These are phyloP conservation scores for Laupala kohalensis DNA, from an alignment of 1,140 invertebrate genomes.

Conservation along the genomic window DNA sequence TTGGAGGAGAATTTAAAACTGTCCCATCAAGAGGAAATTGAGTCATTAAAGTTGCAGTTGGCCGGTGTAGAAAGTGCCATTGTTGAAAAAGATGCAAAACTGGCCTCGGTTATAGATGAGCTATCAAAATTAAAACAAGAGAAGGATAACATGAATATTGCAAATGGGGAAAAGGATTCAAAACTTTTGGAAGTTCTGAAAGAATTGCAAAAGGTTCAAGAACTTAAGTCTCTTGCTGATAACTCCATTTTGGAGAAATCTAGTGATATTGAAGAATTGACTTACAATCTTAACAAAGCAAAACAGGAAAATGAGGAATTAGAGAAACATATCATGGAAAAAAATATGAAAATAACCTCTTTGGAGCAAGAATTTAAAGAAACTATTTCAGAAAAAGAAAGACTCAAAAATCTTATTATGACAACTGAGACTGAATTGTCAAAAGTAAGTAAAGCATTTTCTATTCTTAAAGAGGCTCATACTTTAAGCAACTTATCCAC, in stretches of 20 bases:
- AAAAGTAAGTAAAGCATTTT: background rate
- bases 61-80: background rate
- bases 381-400: background rate
- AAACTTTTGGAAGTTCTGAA: background rate
- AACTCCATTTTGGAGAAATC: background rate
- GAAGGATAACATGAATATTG: conserved; percentile 28
- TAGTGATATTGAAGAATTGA: background rate
- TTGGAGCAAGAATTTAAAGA: background rate
- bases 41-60: conserved; percentile 10
- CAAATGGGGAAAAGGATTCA: conserved; percentile 18
- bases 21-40: conserved; percentile 19
- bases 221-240: background rate
- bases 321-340: background rate
- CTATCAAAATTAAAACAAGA: conserved; percentile 21
- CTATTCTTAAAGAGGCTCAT: background rate
- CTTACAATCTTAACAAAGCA: background rate
- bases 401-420: background rate
- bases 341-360: background rate
- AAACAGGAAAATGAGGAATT: background rate
- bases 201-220: background rate
- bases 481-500: background rate
- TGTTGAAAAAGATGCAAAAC: conserved; percentile 5
- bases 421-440: background rate
- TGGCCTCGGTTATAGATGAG: conserved; percentile 2
- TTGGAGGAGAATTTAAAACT: background rate